These are phyloP conservation scores for Cryptoleucopteryx plumbea DNA, from an alignment of 2,113 vertebrate species.

Conservation along the genomic window DNA sequence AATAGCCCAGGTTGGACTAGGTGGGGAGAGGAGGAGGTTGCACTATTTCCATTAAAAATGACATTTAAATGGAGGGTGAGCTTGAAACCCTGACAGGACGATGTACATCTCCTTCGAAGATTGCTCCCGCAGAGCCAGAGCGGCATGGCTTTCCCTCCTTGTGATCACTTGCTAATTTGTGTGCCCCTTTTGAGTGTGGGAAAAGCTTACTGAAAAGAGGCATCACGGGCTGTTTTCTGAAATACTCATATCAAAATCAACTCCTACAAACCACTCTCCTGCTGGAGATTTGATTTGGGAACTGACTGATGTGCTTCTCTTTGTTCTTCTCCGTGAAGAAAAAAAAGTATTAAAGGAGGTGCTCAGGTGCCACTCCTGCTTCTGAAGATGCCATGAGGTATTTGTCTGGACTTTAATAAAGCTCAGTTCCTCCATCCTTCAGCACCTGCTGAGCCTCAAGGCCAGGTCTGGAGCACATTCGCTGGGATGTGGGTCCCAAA, in stretches of 20 bases:
- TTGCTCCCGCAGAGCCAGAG: background rate
- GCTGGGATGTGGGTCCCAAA: background rate
- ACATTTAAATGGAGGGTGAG: background rate
- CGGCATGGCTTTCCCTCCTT: background rate
- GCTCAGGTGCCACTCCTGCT: background rate
- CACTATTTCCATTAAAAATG: background rate
- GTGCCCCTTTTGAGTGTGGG: background rate
- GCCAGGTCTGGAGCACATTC: rapidly evolving
- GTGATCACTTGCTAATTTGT: background rate
- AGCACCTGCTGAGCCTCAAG: background rate
- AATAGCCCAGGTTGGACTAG: background rate
- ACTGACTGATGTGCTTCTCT: background rate
- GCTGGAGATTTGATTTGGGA: background rate
- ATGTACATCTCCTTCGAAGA: rapidly evolving
- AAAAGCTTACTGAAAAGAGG: background rate
- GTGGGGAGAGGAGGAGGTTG: background rate
- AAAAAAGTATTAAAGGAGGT: background rate
- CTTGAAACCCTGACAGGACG: background rate
- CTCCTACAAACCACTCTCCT: background rate
- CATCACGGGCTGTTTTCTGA: background rate
- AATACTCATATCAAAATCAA: rapidly evolving
- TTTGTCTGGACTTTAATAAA: background rate
- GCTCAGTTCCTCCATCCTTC: background rate
- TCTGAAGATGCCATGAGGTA: background rate
- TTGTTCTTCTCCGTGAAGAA: background rate